Evolutionary conservation across 2,888 invertebrate genomes (phyloP).

Genomic region (Gandaritis pyraliata): DNA sequence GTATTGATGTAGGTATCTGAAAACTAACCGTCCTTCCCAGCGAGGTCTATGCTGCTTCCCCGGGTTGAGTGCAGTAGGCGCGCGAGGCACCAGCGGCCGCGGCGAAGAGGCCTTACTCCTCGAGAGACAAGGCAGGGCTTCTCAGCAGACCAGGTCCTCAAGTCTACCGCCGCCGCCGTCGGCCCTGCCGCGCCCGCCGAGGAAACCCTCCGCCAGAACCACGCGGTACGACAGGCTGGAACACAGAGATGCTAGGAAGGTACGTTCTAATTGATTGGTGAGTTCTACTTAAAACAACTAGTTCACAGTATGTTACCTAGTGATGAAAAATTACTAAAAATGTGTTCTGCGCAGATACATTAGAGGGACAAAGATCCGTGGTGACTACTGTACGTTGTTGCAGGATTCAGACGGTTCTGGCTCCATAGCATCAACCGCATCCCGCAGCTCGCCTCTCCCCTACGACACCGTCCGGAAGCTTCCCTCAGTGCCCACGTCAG

Average conservation of each 20-base stretch:
- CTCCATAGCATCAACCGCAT: constrained; percentile 75
- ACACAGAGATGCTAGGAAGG: constrained; percentile 74
- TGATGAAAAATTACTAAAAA: too few species aligned
- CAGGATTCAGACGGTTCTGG: constrained; percentile 79
- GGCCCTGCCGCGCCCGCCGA: constrained; percentile 88
- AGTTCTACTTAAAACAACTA: too few species aligned
- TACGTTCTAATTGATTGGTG: too few species aligned
- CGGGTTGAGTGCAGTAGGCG: constrained; percentile 72
- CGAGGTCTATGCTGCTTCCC: constrained; percentile 94
- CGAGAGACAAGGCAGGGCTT: constrained; percentile 90
- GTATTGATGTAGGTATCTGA: not conserved
- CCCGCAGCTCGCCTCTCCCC: constrained; percentile 74
- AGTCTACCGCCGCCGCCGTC: constrained; percentile 89
- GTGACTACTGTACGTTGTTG: constrained; percentile 21
- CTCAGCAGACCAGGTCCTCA: constrained; percentile 88
- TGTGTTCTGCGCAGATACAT: too few species aligned
- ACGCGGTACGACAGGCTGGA: constrained; percentile 88
- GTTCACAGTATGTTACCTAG: too few species aligned
- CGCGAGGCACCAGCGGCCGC: constrained; percentile 77
- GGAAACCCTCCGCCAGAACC: constrained; percentile 83
- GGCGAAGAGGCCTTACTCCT: constrained; percentile 89
- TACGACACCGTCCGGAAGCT: constrained; percentile 77
- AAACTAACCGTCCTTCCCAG: constrained; percentile 67
- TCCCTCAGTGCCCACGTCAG: constrained; percentile 79
- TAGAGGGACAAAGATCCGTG: too few species aligned